These are phyloP conservation scores for Drosophila grimshawi DNA, from an alignment of 1,140 invertebrate genomes.

Conservation along the genomic window DNA sequence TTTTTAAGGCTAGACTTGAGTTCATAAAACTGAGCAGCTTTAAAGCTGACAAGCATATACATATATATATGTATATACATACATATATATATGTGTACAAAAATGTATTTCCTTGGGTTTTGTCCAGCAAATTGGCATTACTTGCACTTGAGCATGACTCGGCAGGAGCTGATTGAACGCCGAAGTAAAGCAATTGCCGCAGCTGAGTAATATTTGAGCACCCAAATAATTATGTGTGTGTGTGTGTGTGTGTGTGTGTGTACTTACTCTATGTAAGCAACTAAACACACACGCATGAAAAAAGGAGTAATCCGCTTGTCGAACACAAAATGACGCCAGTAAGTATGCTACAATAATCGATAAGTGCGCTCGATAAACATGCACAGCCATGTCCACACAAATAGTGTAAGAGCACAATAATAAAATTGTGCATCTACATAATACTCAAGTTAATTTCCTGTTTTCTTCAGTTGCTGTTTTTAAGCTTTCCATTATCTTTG, in stretches of 20 bases:
- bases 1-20: constrained; percentile 30
- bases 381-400: neutral
- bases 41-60: constrained; percentile 16
- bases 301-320: constrained; percentile 30
- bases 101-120: constrained; percentile 2
- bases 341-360: constrained; percentile 82
- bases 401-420: neutral
- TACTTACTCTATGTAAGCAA: constrained; percentile 2
- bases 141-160: constrained; percentile 64
- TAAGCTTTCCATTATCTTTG: no score
- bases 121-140: constrained; percentile 67
- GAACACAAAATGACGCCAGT: constrained; percentile 54
- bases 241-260: constrained; percentile 1
- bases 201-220: constrained; percentile 35
- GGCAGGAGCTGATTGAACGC: constrained; percentile 37
- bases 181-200: neutral
- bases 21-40: constrained; percentile 34
- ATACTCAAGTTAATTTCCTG: no score
- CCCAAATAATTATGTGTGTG: neutral
- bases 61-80: no score
- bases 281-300: constrained; percentile 33
- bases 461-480: no score
- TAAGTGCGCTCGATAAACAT: constrained; percentile 38
- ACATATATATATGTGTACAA: neutral
- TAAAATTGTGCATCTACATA: no score